Percentiles rank a stretch among this genome's conserved stretches.
phyloP scores from a whole-genome alignment of 1,140 invertebrate genomes.

The Caenorhabditis inopinata region DNA sequence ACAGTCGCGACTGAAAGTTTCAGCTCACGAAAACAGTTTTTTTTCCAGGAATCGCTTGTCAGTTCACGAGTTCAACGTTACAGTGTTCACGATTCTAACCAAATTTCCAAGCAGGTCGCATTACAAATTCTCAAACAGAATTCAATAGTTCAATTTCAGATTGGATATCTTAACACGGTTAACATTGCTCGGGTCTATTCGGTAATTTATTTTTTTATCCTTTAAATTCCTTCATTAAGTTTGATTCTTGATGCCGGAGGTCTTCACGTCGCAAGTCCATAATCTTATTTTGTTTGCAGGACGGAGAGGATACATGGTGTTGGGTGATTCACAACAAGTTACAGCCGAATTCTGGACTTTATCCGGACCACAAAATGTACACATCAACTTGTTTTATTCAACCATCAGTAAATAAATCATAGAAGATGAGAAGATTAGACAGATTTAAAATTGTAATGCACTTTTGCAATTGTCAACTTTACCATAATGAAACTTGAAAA shows the following conservation, averaged over 20 bases:
- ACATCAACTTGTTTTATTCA: background rate
- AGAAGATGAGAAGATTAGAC: background rate
- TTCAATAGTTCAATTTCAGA: background rate
- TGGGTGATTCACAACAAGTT: background rate
- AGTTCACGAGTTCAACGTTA: background rate
- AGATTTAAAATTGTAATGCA: no score
- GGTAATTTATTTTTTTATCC: no score
- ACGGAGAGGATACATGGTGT: background rate
- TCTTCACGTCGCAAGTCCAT: no score
- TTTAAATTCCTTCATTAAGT: no score
- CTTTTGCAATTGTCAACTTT: no score
- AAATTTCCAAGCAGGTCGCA: conserved; percentile 8
- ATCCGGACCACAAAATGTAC: background rate
- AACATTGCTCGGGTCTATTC: background rate
- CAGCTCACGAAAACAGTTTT: no score
- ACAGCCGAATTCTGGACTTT: background rate
- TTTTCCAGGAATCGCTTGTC: background rate
- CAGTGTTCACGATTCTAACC: background rate
- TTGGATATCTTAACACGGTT: background rate
- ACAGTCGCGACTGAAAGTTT: no score
- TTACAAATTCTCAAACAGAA: background rate
- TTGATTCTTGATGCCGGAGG: no score
- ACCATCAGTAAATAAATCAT: background rate
- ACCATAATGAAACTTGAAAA: no score
- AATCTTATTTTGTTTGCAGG: background rate